Percentiles rank a stretch among this genome's conserved stretches.
phyloP scores from a whole-genome alignment of 2,113 vertebrate genomes.

The Dissostichus mawsoni region DNA sequence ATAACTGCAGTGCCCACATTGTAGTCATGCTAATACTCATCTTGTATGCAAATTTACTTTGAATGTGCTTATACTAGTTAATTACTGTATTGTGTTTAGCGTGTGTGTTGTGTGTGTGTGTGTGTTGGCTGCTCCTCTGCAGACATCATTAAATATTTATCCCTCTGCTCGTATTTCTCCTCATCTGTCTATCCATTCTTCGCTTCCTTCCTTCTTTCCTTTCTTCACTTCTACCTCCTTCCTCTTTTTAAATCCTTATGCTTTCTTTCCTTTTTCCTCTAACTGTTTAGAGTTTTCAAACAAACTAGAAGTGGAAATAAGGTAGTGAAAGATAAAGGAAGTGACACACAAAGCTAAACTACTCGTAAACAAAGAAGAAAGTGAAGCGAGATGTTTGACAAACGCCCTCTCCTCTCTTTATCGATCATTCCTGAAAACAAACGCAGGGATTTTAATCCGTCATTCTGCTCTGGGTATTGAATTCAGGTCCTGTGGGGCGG shows the following conservation, averaged over 20 bases:
- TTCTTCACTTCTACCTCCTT: background rate
- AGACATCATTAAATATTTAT: slow-evolving; percentile 88
- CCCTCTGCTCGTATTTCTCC: slow-evolving; percentile 71
- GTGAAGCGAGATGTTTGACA: background rate
- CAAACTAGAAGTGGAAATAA: background rate
- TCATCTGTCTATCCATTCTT: slow-evolving; percentile 54
- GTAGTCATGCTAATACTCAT: background rate
- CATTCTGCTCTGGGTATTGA: slow-evolving; percentile 57
- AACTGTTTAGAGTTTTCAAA: background rate
- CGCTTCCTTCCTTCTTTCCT: slow-evolving; percentile 17
- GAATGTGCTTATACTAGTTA: background rate
- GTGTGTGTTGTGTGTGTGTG: slow-evolving; percentile 38
- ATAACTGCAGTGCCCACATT: background rate
- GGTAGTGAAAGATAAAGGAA: background rate
- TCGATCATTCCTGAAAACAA: slow-evolving; percentile 78
- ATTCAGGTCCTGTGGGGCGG: slow-evolving; percentile 9
- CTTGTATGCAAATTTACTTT: background rate
- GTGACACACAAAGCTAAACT: background rate
- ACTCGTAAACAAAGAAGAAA: background rate
- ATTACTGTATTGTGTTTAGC: background rate
- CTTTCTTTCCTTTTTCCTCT: background rate
- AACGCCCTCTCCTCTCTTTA: slow-evolving; percentile 35
- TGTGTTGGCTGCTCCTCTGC: slow-evolving; percentile 75
- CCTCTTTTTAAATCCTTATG: background rate
- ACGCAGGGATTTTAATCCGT: slow-evolving; percentile 70